Evolutionary conservation across 1,140 invertebrate species (phyloP).

Genomic region (Vollenhovia emeryi): DNA sequence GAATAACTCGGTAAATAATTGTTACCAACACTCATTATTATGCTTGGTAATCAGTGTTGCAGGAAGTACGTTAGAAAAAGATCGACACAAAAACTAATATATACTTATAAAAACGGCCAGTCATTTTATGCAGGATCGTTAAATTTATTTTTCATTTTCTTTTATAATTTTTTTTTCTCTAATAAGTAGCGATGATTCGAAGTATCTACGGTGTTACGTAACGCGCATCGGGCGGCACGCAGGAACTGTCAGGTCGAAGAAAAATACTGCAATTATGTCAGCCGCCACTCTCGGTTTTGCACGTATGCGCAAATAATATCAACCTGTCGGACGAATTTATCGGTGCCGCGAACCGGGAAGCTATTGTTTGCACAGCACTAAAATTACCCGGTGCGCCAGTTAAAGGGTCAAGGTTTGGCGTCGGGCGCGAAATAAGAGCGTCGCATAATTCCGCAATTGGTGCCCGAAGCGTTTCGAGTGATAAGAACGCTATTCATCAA

Average conservation of each 20-base stretch:
- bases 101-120: background rate
- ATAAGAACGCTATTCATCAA: slow-evolving; percentile 21
- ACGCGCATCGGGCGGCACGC: background rate
- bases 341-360: background rate
- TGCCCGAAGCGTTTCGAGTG: background rate
- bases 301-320: slow-evolving; percentile 24
- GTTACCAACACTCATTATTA: background rate
- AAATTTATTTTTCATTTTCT: background rate
- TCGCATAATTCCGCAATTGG: slow-evolving; percentile 25
- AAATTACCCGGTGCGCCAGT: slow-evolving; percentile 51
- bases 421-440: slow-evolving; percentile 26
- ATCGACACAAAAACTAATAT: background rate
- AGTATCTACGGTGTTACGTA: background rate
- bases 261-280: slow-evolving; percentile 34
- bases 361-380: background rate
- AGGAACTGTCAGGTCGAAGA: background rate
- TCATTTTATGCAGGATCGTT: background rate
- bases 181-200: slow-evolving; percentile 4
- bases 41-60: background rate
- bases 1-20: background rate
- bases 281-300: background rate
- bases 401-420: slow-evolving; percentile 50
- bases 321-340: background rate
- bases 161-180: background rate
- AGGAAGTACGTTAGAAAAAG: background rate